Evolutionary conservation across 2,113 vertebrate genomes (phyloP), one percentile per base, ranked within the genome.

Genomic region (Pterocles orientalis): DNA sequence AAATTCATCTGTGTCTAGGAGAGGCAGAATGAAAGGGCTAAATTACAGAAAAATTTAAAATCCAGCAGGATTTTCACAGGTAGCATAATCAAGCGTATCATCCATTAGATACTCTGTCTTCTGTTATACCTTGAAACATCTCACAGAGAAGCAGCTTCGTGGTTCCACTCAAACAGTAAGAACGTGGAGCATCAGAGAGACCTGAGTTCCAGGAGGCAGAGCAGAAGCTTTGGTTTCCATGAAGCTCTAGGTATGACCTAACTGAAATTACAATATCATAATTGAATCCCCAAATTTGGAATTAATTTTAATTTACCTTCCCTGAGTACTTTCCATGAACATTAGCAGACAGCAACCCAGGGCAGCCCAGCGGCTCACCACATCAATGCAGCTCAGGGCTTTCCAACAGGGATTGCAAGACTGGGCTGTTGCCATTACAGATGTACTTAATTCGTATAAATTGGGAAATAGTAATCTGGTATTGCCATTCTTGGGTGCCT

Each of bases 311-410:
- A 41, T 19, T 91, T 78, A 41, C 47, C 14, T 56, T 50, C 23
- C 8, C 23, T 34, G 34, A 71, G 69, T 2, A 41, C 20, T 33
- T 8, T 14, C 28, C 45, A 33, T 29, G 26, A 13, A 51, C 31
- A 64, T 39, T 2, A 47, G 48, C 53, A 77, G n/a, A 11, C 0
- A 24, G 10, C 47, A 69, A 56, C 9, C 14, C 68, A 70, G 47
- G 18, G 2, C 33, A 68, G 7, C 7, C 45, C 71, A 48, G 48
- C 72, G 24, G 14, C n/a, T 64, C 80, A 7, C 2, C 54, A 41
- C n/a, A 19, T 28, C 26, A 80, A 5, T 0, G 0, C 10, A 43
- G n/a, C 26, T 33, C 43, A 6, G 5, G 3, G 33, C 26, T 57
- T 83, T 51, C 61, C 82, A 64, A 20, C 0, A 31, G 14, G 17